Evolutionary conservation across 1,140 invertebrate species (phyloP), one percentile per base, ranked within the genome.

Genomic region (Trichonephila clavata): DNA sequence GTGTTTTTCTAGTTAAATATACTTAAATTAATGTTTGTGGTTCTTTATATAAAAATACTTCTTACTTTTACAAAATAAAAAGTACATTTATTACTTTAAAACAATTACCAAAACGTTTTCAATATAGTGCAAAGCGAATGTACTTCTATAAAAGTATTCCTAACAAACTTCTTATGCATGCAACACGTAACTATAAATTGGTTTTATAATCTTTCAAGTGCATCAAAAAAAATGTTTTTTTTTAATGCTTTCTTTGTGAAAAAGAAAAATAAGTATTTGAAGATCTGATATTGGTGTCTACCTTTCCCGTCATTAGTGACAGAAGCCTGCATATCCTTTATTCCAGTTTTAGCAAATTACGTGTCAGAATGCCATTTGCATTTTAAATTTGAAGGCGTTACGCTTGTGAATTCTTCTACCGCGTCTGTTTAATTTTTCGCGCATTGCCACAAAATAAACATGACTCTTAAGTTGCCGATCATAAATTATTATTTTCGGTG

Each of bases 381-480:
- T 77, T 77, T 27, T 77, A 77, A 77, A 77, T 77, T 77, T 27
- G 6, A 10, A 77, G 71, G 71, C 71, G 71, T 77, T 77, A 39
- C 13, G 71, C 24, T 24, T 68, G 65, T 24, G n/a, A 21, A n/a
- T 68, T 68, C 65, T 27, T 39, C 71, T 77, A 39, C 32, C 32
- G 5, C 71, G 32, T 20, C 32, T 32, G 71, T 20, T 32, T 39
- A 39, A 21, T 77, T 77, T 43, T 77, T 16, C 68, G 27, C 16
- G 68, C 68, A 77, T 27, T 39, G 6, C 71, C 10, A 77, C 24
- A 24, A 39, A n/a, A 16, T 77, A 5, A 27, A 39, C 18, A 77
- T 77, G 27, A 77, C 68, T 63, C 61, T 77, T 77, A 10, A 18
- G 27, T 32, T 6, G 27, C 18, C 18, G 32, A 16, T 16, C 71